A percentile compares a stretch with the other conserved stretches of the same genome.
These are phyloP conservation scores for Nicator chloris DNA, from an alignment of 2,113 vertebrate species.

Conservation along the genomic window DNA sequence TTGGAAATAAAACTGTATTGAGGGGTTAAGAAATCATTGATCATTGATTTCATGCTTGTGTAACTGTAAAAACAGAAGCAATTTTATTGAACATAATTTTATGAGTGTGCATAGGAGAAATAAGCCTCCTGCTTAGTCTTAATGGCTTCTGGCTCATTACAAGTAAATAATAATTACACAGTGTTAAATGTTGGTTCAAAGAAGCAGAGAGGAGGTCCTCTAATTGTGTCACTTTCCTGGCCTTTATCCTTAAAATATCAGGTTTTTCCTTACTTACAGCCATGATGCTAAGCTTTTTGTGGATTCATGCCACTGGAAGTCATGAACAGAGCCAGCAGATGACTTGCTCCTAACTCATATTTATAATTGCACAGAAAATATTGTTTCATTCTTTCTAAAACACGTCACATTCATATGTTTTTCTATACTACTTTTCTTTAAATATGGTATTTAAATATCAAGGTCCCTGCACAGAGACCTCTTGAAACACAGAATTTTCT, in stretches of 20 bases:
- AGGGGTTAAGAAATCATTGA: slow-evolving; percentile 28
- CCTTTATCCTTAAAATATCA: not conserved
- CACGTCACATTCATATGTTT: not conserved
- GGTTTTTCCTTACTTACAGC: not conserved
- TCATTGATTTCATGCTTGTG: slow-evolving; percentile 17
- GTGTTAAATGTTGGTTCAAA: not conserved
- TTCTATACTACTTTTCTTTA: not conserved
- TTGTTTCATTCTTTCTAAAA: not conserved
- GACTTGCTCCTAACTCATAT: not conserved
- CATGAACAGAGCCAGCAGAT: not conserved
- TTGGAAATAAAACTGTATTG: not conserved
- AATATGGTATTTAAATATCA: not conserved
- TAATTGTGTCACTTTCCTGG: not conserved
- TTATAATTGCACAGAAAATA: not conserved
- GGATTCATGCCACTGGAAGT: not conserved
- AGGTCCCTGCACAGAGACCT: not conserved
- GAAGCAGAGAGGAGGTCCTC: not conserved
- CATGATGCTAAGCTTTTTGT: not conserved
- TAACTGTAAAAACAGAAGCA: slow-evolving; percentile 6
- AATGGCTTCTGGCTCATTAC: not conserved
- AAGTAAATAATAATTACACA: slow-evolving; percentile 23
- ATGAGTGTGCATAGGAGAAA: not conserved
- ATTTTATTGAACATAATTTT: slow-evolving; percentile 4
- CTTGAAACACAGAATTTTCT: not conserved
- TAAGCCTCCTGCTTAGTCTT: slow-evolving; percentile 10